phyloP scores from a whole-genome alignment of 1,140 invertebrate species.

The Cydia fagiglandana region DNA sequence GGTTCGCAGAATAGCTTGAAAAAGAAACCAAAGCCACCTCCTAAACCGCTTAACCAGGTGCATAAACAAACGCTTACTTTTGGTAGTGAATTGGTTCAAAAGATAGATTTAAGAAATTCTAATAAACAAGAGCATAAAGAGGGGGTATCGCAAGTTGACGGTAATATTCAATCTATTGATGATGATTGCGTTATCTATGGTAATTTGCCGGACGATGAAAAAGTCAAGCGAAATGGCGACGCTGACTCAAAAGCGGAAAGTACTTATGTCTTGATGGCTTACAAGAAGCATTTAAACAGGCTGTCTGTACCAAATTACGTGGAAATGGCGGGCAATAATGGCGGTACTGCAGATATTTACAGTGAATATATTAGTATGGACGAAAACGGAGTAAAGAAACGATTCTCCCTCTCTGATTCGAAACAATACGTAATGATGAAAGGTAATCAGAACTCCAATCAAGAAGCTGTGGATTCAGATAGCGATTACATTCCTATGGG shows the following conservation, averaged over 20 bases:
- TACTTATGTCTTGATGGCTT: neutral
- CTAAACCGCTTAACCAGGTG: slow-evolving; percentile 19
- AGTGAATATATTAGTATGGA: slow-evolving; percentile 27
- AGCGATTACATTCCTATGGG: slow-evolving; percentile 5
- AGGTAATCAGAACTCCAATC: neutral
- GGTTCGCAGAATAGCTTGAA: slow-evolving; percentile 20
- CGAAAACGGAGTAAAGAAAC: neutral
- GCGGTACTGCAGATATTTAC: neutral
- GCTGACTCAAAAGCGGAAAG: neutral
- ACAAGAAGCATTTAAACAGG: neutral
- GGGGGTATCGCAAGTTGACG: neutral
- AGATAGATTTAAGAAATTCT: neutral
- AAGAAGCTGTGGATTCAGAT: neutral
- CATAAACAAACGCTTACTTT: neutral
- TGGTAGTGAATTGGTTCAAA: slow-evolving; percentile 12
- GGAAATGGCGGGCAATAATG: neutral
- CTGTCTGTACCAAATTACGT: slow-evolving; percentile 29
- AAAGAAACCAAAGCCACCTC: slow-evolving; percentile 34
- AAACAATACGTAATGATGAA: slow-evolving; percentile 2
- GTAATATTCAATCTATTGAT: neutral
- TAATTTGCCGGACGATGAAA: slow-evolving; percentile 36
- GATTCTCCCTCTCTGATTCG: neutral
- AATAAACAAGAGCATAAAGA: neutral
- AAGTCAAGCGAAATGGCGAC: slow-evolving; percentile 27
- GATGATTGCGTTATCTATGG: slow-evolving; percentile 11